These are phyloP conservation scores for Ametastegia equiseti DNA, from an alignment of 2,888 invertebrate genomes.

Conservation along the genomic window DNA sequence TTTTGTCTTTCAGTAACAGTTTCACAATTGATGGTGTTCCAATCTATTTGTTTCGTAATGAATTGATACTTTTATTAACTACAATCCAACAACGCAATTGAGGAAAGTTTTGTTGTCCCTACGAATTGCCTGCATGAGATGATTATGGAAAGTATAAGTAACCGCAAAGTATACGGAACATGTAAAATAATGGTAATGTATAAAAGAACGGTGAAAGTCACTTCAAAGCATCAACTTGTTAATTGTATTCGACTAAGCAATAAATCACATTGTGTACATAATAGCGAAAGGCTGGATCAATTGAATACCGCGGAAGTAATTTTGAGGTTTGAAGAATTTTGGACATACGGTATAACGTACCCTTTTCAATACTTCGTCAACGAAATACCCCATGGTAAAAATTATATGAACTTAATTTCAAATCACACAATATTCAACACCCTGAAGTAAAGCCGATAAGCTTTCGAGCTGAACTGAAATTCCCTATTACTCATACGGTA, in stretches of 20 bases:
- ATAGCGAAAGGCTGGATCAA: not conserved
- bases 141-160: slow-evolving; percentile 24
- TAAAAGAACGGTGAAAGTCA: slow-evolving; percentile 35
- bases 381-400: slow-evolving; percentile 30
- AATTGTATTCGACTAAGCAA: not conserved
- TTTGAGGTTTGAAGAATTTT: not conserved
- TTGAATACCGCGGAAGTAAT: not conserved
- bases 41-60: not conserved
- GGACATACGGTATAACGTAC: not conserved
- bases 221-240: slow-evolving; percentile 13
- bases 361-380: slow-evolving; percentile 36
- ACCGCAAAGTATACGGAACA: not conserved
- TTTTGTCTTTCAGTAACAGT: no score
- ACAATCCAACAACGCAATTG: not conserved
- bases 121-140: not conserved
- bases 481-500: not conserved
- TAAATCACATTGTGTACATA: not conserved
- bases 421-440: not conserved
- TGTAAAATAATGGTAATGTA: not conserved
- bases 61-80: no score
- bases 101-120: not conserved
- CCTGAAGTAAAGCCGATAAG: not conserved
- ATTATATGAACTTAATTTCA: not conserved
- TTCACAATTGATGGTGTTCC: not conserved
- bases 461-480: not conserved